Conservation (phyloP, 1,140 invertebrate genomes). For the Aphaenogaster floridana region DNA sequence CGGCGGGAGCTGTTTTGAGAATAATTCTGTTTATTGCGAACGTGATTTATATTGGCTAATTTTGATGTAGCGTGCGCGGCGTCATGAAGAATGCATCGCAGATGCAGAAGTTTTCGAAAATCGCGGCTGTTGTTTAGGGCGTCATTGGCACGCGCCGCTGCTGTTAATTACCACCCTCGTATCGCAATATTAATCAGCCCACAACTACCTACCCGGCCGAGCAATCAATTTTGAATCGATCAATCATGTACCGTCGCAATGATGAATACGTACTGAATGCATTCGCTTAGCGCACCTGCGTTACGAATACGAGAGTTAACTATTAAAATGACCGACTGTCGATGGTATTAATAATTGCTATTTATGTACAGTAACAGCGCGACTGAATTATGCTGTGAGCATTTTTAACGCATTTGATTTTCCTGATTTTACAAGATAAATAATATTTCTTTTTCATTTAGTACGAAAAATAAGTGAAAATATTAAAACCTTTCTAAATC, state of each 20-base stretch:
- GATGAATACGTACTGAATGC: slow-evolving; percentile 53
- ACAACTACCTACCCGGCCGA: slow-evolving; percentile 34
- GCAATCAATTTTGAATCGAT: slow-evolving; percentile 68
- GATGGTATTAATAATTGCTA: slow-evolving; percentile 36
- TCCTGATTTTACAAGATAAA: neutral
- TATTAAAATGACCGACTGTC: slow-evolving; percentile 48
- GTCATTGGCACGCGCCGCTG: slow-evolving; percentile 45
- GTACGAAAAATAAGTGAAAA: neutral
- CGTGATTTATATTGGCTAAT: slow-evolving; percentile 24
- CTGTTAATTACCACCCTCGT: slow-evolving; percentile 67
- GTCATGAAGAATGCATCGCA: slow-evolving; percentile 19
- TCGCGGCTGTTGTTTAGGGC: slow-evolving; percentile 14
- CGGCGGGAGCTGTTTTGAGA: neutral
- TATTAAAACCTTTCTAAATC: neutral
- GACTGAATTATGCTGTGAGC: neutral
- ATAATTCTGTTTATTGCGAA: slow-evolving; percentile 28
- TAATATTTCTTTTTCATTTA: neutral
- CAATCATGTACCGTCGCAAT: slow-evolving; percentile 61
- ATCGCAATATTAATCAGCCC: slow-evolving; percentile 65
- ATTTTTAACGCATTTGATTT: neutral
- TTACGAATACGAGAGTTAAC: slow-evolving; percentile 14
- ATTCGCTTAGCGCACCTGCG: slow-evolving; percentile 7
- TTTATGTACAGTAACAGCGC: neutral
- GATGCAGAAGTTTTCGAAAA: slow-evolving; percentile 20
- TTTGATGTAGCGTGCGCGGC: slow-evolving; percentile 10